Evolutionary conservation across 2,113 vertebrate genomes (phyloP).

Genomic region (Lagenorhynchus albirostris): DNA sequence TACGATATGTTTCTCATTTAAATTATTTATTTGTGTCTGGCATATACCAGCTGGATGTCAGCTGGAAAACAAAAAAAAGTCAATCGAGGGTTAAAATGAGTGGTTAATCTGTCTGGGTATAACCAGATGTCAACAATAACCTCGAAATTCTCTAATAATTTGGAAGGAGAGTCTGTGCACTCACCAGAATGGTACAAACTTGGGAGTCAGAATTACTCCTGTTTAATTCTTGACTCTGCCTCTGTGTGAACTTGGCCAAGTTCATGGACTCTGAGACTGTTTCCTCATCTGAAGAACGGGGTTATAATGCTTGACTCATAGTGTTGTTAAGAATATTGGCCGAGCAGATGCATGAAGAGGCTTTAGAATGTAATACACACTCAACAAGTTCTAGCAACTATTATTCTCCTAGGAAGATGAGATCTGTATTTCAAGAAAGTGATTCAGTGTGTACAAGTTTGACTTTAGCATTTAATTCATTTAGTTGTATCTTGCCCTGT

Average conservation of each 20-base stretch:
- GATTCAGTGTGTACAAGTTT: background rate
- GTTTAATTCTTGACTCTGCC: background rate
- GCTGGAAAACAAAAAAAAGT: background rate
- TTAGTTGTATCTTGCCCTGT: background rate
- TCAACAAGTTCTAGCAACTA: background rate
- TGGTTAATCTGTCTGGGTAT: background rate
- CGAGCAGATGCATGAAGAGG: background rate
- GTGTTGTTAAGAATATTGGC: background rate
- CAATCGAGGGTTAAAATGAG: background rate
- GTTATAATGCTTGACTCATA: background rate
- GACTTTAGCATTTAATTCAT: background rate
- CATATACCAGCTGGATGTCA: background rate
- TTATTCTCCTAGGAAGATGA: background rate
- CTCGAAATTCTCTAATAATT: background rate
- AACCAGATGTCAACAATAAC: background rate
- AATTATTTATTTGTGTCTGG: background rate
- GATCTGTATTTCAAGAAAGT: background rate
- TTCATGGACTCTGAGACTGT: background rate
- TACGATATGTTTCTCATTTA: background rate
- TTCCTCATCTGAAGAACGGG: background rate
- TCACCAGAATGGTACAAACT: background rate
- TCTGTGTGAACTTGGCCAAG: background rate
- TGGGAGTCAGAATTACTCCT: background rate
- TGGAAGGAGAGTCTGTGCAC: background rate
- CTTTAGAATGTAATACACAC: background rate